phyloP scores from a whole-genome alignment of 1,140 invertebrate species.

The Nasonia longicornis region DNA sequence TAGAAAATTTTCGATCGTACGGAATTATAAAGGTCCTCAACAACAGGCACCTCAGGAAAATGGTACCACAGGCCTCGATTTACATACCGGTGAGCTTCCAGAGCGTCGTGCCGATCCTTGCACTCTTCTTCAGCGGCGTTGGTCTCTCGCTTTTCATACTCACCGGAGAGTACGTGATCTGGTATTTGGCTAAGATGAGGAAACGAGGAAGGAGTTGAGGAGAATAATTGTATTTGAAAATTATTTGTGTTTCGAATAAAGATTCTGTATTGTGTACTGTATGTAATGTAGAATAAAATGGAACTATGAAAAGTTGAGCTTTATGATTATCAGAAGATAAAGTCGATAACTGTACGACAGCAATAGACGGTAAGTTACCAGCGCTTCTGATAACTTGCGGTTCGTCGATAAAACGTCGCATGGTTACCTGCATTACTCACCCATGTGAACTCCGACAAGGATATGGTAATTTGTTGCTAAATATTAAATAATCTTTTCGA shows the following conservation, averaged over 20 bases:
- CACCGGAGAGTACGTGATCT: slow-evolving; percentile 8
- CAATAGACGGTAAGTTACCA: neutral
- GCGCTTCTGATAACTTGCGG: neutral
- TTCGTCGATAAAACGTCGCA: neutral
- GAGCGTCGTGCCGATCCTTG: slow-evolving; percentile 42
- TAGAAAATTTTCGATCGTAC: slow-evolving; percentile 47
- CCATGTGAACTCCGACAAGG: no score
- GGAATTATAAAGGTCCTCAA: slow-evolving; percentile 46
- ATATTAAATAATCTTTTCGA: no score
- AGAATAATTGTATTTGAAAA: no score
- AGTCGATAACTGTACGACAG: neutral
- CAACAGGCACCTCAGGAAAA: slow-evolving; percentile 25
- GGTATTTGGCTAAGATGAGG: neutral
- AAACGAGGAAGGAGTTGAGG: no score
- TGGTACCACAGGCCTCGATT: neutral
- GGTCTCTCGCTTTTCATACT: slow-evolving; percentile 33
- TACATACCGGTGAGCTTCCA: slow-evolving; percentile 35
- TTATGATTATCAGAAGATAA: neutral
- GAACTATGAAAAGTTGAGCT: no score
- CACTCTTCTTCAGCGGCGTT: slow-evolving; percentile 40
- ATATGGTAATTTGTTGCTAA: no score
- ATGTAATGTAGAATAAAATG: no score
- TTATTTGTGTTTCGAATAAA: no score
- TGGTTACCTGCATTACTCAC: no score
- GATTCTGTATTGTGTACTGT: no score